Conservation (phyloP, 1,140 invertebrate species). For the Anagrus nilaparvatae region DNA sequence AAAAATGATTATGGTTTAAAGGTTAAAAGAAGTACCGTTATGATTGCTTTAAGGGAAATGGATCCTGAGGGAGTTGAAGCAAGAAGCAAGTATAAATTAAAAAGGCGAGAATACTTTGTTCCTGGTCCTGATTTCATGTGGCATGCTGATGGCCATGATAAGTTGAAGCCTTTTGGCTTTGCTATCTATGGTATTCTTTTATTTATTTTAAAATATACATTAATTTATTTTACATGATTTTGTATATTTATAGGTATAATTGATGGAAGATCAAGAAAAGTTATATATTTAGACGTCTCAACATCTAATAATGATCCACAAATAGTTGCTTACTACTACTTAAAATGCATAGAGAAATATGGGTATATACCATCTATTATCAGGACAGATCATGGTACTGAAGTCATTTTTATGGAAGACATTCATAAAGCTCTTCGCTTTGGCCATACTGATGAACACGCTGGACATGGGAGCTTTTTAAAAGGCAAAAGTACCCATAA, state of each 20-base stretch:
- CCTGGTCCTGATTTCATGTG: slow-evolving; percentile 24
- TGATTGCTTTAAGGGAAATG: not conserved
- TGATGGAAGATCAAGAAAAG: slow-evolving; percentile 23
- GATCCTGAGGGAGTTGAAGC: slow-evolving; percentile 1
- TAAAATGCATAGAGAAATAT: too few relatives aligned
- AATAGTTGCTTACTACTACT: too few relatives aligned
- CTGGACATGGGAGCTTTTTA: slow-evolving; percentile 2
- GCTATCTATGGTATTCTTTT: slow-evolving; percentile 22
- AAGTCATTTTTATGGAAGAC: not conserved
- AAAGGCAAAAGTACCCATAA: slow-evolving; percentile 6
- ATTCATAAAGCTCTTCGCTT: too few relatives aligned
- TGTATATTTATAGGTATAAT: too few relatives aligned
- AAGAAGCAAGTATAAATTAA: not conserved
- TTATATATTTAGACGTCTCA: slow-evolving; percentile 23
- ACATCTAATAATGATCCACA: too few relatives aligned
- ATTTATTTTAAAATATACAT: too few relatives aligned
- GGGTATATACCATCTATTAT: slow-evolving; percentile 4
- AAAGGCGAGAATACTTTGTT: slow-evolving; percentile 15
- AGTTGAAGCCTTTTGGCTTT: slow-evolving; percentile 25
- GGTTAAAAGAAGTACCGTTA: too few relatives aligned
- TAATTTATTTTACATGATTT: too few relatives aligned
- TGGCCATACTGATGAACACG: slow-evolving; percentile 1
- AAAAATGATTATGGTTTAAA: too few relatives aligned
- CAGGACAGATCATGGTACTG: slow-evolving; percentile 1
- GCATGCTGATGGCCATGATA: slow-evolving; percentile 27